Base-by-base conservation (phyloP, 2,888 invertebrate species). In the Cordilura impudica region DNA sequence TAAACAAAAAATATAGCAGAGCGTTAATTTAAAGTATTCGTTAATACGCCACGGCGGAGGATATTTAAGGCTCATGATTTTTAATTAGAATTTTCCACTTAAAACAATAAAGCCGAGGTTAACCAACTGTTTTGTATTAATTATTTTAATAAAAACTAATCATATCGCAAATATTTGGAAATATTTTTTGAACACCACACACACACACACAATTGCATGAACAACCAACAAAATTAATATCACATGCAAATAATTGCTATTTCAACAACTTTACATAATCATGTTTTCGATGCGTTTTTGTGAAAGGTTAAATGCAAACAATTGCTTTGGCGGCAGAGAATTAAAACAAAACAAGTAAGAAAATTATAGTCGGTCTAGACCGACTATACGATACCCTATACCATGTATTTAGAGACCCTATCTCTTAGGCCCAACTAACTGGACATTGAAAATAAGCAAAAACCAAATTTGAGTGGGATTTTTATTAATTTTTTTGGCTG, bases 161-260 rank as follows among this genome's bases (percentile, higher is more conserved):
- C 35, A 35, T 12, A 12, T 10, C 35, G n/a, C 12, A 39, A 39
- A 39, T 39, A 39, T 26, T 26, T 6, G 3, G 26, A 26, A 26
- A 26, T 26, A 26, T 26, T 26, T 26, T 39, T 39, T 39, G n/a
- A 39, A 39, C 3, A 39, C n/a, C n/a, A n/a, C n/a, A n/a, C n/a
- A n/a, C n/a, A n/a, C 26, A 26, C 45, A 12, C 23, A 39, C 23
- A 66, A 6, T 23, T 1, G 16, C 21, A 21, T 19, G 6, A 26
- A 47, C 12, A 19, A 47, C 47, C 61, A 29, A 19, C 12, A 49
- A 47, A 47, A 45, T 31, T 12, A 6, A 53, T 43, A 51, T 19
- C 39, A 16, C 54, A 54, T 67, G 45, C 19, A 67, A 67, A 67
- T 67, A 54, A 67, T 67, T 54, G 54, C 54, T 54, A 54, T 31